Percentiles rank a stretch among this genome's conserved stretches.
These are phyloP conservation scores for Borostomias antarcticus DNA, from an alignment of 2,797 vertebrate genomes.

Conservation along the genomic window DNA sequence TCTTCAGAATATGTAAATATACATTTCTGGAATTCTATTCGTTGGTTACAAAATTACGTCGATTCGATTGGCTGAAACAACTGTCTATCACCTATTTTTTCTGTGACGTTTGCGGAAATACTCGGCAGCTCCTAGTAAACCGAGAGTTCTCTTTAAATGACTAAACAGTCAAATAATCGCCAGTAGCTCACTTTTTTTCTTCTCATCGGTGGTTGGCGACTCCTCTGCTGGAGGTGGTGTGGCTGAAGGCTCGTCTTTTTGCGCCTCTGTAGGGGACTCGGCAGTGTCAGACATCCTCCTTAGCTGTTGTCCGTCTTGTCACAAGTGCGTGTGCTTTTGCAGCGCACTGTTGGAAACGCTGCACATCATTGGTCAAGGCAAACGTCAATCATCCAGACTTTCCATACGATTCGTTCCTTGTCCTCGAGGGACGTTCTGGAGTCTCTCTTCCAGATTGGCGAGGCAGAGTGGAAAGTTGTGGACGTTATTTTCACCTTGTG, in stretches of 20 bases:
- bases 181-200: conserved; percentile 78
- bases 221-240: conserved; percentile 68
- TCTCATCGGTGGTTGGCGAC: conserved; percentile 67
- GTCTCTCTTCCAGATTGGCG: not conserved
- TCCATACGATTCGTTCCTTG: conserved; percentile 48
- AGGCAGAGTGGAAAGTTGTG: not conserved
- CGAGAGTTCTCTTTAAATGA: not conserved
- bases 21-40: conserved; percentile 43
- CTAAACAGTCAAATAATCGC: not conserved
- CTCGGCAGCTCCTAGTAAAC: not conserved
- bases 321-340: not conserved
- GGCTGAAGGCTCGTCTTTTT: conserved; percentile 65
- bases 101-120: conserved; percentile 53
- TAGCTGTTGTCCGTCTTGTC: not conserved
- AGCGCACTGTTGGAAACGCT: not conserved
- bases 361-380: conserved; percentile 45
- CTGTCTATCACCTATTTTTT: conserved; percentile 21
- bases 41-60: conserved; percentile 2
- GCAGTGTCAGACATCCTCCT: conserved; percentile 78
- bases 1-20: not conserved
- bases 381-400: conserved; percentile 18
- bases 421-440: not conserved
- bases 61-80: conserved; percentile 47
- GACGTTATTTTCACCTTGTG: not conserved
- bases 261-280: conserved; percentile 75